These are phyloP conservation scores for Caerostris darwini DNA, from an alignment of 1,140 invertebrate genomes.

Conservation along the genomic window DNA sequence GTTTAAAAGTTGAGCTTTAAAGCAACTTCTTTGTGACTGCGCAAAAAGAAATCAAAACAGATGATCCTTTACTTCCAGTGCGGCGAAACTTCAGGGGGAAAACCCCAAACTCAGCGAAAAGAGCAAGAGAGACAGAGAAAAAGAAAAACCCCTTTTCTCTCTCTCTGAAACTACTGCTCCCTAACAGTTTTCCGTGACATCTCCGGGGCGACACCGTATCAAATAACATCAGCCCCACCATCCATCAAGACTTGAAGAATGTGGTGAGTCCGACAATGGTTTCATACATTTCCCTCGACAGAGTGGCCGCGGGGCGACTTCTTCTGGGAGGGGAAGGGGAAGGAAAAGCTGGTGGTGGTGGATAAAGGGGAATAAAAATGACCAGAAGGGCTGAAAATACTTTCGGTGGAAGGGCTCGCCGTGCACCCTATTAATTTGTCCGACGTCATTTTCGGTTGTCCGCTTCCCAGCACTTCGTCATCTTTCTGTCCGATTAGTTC, in stretches of 20 bases:
- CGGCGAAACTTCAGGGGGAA: not conserved
- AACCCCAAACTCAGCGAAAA: not conserved
- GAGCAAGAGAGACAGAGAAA: not conserved
- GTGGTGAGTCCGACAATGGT: not conserved
- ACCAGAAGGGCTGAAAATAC: not conserved
- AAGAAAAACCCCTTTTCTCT: not conserved
- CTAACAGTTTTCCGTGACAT: conserved; percentile 9
- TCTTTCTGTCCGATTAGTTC: conserved; percentile 13
- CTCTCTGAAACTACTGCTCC: not conserved
- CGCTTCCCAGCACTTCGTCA: not conserved
- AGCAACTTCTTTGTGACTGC: not conserved
- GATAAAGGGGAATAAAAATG: not conserved
- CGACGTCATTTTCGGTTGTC: conserved; percentile 21
- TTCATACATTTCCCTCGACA: not conserved
- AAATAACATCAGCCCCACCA: not conserved
- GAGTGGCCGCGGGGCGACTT: too few relatives aligned
- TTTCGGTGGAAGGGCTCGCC: not conserved
- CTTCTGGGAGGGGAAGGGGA: not conserved
- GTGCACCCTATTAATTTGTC: not conserved
- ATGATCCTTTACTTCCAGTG: not conserved
- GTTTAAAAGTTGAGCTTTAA: not conserved
- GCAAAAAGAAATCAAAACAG: not conserved
- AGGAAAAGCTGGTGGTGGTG: not conserved
- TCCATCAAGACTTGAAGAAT: conserved; percentile 6
- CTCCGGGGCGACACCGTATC: conserved; percentile 4